A percentile compares a stretch with the other conserved stretches of the same genome.
Conservation (phyloP, 2,888 invertebrate species). For the Lypha dubia region DNA sequence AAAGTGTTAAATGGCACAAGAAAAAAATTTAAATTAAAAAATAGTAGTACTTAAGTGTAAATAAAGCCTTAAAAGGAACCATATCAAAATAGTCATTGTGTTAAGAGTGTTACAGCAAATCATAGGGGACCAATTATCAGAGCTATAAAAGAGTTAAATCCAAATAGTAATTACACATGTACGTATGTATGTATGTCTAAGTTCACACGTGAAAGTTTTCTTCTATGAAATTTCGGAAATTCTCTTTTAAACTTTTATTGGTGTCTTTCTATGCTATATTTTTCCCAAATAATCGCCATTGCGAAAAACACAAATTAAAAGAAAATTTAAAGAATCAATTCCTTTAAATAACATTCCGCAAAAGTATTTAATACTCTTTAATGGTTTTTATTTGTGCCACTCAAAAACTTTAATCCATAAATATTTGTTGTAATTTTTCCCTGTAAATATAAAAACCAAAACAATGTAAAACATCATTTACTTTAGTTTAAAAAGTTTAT, state of each 20-base stretch:
- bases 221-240: no score
- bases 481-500: slow-evolving; percentile 52
- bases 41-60: slow-evolving; percentile 32
- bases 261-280: no score
- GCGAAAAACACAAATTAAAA: no score
- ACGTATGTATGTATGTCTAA: no score
- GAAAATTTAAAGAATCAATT: neutral
- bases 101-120: slow-evolving; percentile 32
- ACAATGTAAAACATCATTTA: slow-evolving; percentile 61
- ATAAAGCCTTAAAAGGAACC: slow-evolving; percentile 55
- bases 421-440: slow-evolving; percentile 39
- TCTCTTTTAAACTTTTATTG: no score
- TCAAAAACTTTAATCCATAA: slow-evolving; percentile 65
- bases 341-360: slow-evolving; percentile 1
- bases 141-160: slow-evolving; percentile 10
- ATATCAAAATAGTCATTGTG: slow-evolving; percentile 36
- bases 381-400: slow-evolving; percentile 7
- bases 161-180: neutral
- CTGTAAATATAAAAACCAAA: slow-evolving; percentile 22
- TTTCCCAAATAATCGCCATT: no score
- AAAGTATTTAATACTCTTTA: slow-evolving; percentile 37
- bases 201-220: no score
- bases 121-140: slow-evolving; percentile 42
- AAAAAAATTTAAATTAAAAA: neutral
- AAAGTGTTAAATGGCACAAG: neutral